Percentiles rank a stretch among this genome's conserved stretches.
Conservation (phyloP, 2,113 vertebrate species). For the Kobus ellipsiprymnus region DNA sequence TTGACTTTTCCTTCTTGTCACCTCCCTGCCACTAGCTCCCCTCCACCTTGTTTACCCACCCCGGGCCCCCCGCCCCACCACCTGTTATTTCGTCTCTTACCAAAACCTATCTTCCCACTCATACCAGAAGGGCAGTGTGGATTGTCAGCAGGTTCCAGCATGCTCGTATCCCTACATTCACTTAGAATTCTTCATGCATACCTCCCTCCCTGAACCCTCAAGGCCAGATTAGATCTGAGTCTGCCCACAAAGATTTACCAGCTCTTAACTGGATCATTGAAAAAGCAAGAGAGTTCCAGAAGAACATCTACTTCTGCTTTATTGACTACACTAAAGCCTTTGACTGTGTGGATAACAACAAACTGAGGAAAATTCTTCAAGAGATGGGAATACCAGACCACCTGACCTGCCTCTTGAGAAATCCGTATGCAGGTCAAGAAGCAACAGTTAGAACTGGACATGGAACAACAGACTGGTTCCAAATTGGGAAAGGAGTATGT, state of each 20-base stretch:
- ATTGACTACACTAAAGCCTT: not conserved
- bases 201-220: not conserved
- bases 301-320: not conserved
- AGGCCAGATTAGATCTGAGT: not conserved
- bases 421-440: not conserved
- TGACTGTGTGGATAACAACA: not conserved
- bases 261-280: not conserved
- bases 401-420: not conserved
- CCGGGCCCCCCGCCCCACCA: rapidly evolving
- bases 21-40: not conserved
- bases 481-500: not conserved
- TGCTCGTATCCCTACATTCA: not conserved
- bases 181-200: not conserved
- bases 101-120: not conserved
- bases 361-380: not conserved
- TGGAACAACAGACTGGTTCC: not conserved
- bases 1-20: not conserved
- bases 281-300: not conserved
- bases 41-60: not conserved
- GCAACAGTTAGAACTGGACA: not conserved
- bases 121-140: not conserved
- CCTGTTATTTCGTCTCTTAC: not conserved
- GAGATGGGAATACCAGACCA: not conserved
- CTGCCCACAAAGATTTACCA: not conserved
- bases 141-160: not conserved